Evolutionary conservation across 2,113 vertebrate genomes (phyloP), one percentile per base, ranked within the genome.

Genomic region (Talpa occidentalis): DNA sequence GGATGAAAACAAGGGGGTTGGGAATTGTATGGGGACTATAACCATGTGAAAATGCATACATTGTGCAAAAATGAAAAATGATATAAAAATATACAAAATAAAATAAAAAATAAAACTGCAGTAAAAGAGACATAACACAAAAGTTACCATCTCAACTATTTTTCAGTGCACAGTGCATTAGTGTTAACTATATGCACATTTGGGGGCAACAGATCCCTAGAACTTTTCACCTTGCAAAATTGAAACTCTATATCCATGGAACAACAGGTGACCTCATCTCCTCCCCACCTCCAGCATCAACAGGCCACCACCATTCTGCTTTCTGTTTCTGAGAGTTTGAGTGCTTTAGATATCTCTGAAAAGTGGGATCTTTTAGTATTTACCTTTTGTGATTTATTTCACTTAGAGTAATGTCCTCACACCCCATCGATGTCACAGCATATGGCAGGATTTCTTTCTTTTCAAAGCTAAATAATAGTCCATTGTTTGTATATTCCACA

Each of bases 221-320:
- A 49, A 82, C 11, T 2, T 90, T 69, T 42, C 35, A 44, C n/a
- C 28, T 83, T 79, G 14, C 30, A 42, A 77, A 88, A 88, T 12
- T 30, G 44, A 83, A 91, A 49, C 16, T 49, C 88, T 72, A 16
- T 52, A 37, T 9, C 19, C 49, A 62, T 0, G 56, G 54, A 70
- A 28, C 42, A 17, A 0, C 4, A 47, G 4, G 5, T 60, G 16
- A 24, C 15, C 10, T 17, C 1, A 5, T 11, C 35, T 15, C 28
- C 16, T n/a, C 82, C 32, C 3, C 15, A 42, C 10, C 17, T 69
- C 56, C 56, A 62, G 8, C 16, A 15, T 40, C 22, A 19, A 28
- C 52, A 32, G n/a, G 42, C 37, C 30, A 70, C 42, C 37, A 28
- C 44, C 4, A 2, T 70, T 70, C 19, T 62, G 0, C 24, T 62